Percentiles rank a stretch among this genome's conserved stretches.
Evolutionary conservation across 2,797 vertebrate species (phyloP).

Genomic region (Cossypha caffra): DNA sequence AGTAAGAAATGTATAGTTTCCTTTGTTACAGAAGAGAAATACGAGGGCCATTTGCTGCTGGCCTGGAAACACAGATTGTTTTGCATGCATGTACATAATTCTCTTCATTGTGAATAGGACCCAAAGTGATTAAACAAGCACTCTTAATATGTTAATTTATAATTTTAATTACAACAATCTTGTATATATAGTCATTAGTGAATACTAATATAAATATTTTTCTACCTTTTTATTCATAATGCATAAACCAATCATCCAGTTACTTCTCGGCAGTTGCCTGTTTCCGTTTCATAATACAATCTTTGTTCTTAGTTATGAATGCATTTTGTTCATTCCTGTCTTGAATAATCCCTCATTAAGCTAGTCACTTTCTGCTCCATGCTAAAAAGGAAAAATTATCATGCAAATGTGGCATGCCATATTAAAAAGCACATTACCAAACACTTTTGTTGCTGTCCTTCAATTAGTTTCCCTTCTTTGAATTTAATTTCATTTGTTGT

Average conservation of each 20-base stretch:
- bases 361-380: constrained; percentile 80
- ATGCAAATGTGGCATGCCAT: constrained; percentile 80
- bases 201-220: constrained; percentile 86
- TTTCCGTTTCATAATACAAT: constrained; percentile 80
- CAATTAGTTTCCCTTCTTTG: constrained; percentile 83
- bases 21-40: constrained; percentile 57
- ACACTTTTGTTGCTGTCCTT: constrained; percentile 81
- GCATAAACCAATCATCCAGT: constrained; percentile 82
- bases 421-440: constrained; percentile 81
- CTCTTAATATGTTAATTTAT: constrained; percentile 85
- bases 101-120: constrained; percentile 73
- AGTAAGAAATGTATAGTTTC: constrained; percentile 55
- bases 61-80: constrained; percentile 69
- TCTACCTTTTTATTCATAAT: constrained; percentile 83
- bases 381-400: constrained; percentile 83
- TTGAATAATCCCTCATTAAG: constrained; percentile 85
- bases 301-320: constrained; percentile 84
- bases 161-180: constrained; percentile 84
- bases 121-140: constrained; percentile 82
- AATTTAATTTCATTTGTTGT: constrained; percentile 84
- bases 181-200: constrained; percentile 83
- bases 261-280: constrained; percentile 78
- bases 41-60: constrained; percentile 34
- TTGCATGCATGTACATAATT: constrained; percentile 75
- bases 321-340: constrained; percentile 79